Evolutionary conservation across 2,888 invertebrate species (phyloP).

Genomic region (Drosophila recens): DNA sequence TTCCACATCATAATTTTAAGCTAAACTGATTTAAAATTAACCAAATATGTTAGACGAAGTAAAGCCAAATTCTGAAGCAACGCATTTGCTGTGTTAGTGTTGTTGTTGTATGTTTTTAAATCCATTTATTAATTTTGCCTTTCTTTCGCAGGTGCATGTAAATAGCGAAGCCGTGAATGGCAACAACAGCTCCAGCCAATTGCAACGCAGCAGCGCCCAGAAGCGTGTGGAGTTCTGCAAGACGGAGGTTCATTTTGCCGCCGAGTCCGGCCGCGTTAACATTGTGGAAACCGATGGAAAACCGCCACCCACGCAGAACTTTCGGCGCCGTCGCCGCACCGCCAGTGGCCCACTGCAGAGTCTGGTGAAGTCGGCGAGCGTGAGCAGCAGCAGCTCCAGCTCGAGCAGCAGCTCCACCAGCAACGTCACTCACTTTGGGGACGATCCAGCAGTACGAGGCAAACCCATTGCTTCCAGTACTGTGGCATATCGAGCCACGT

Average conservation of each 20-base stretch:
- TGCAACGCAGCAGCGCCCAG: slow-evolving; percentile 82
- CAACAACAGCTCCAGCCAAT: slow-evolving; percentile 48
- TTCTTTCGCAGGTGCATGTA: slow-evolving; percentile 78
- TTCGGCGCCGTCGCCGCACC: slow-evolving; percentile 89
- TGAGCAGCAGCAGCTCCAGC: slow-evolving; percentile 52
- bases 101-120: not conserved
- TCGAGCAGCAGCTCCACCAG: slow-evolving; percentile 36
- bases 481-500: slow-evolving; percentile 76
- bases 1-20: too few relatives aligned
- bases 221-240: slow-evolving; percentile 93
- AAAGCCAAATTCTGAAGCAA: too few relatives aligned
- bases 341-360: slow-evolving; percentile 85
- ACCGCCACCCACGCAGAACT: slow-evolving; percentile 93
- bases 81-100: too few relatives aligned
- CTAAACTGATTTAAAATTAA: too few relatives aligned
- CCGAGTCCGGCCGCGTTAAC: slow-evolving; percentile 93
- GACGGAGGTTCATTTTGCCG: slow-evolving; percentile 94
- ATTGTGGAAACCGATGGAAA: slow-evolving; percentile 95
- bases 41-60: too few relatives aligned
- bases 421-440: slow-evolving; percentile 88
- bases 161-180: slow-evolving; percentile 72
- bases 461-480: slow-evolving; percentile 70
- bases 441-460: slow-evolving; percentile 77
- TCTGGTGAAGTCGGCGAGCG: slow-evolving; percentile 81
- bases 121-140: not conserved